Conservation (phyloP, 2,888 invertebrate species). For the Limnephilus auricula region DNA sequence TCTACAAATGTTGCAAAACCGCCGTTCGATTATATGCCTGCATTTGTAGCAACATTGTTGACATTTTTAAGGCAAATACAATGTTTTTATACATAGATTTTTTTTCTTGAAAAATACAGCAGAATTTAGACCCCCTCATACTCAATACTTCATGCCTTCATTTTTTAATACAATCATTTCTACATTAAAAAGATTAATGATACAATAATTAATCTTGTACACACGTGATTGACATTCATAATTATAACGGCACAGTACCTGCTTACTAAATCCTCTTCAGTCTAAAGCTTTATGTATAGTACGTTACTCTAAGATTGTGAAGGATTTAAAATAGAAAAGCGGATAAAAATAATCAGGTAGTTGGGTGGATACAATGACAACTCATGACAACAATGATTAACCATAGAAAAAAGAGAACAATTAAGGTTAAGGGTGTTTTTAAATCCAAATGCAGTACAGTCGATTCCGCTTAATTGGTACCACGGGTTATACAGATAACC, state of each 20-base stretch:
- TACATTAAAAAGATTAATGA: not conserved
- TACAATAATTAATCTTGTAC: constrained; percentile 20
- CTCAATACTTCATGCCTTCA: not conserved
- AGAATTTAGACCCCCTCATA: not conserved
- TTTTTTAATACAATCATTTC: not conserved
- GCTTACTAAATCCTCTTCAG: constrained; percentile 56
- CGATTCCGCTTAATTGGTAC: too few species aligned
- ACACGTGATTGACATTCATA: constrained; percentile 25
- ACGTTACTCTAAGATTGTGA: constrained; percentile 59
- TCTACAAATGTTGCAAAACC: not conserved
- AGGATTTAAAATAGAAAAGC: not conserved
- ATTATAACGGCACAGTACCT: constrained; percentile 41
- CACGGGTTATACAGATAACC: too few species aligned
- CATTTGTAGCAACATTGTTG: not conserved
- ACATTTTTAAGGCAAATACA: not conserved
- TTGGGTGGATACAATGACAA: not conserved
- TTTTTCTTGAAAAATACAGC: not conserved
- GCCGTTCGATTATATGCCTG: not conserved
- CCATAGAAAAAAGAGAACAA: too few species aligned
- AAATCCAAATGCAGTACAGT: too few species aligned
- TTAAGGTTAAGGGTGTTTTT: too few species aligned
- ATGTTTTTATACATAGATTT: not conserved
- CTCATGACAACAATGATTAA: too few species aligned
- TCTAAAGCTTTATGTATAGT: constrained; percentile 59
- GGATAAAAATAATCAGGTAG: not conserved